Conservation (phyloP, 2,113 vertebrate genomes). For the Aptenodytes patagonicus region DNA sequence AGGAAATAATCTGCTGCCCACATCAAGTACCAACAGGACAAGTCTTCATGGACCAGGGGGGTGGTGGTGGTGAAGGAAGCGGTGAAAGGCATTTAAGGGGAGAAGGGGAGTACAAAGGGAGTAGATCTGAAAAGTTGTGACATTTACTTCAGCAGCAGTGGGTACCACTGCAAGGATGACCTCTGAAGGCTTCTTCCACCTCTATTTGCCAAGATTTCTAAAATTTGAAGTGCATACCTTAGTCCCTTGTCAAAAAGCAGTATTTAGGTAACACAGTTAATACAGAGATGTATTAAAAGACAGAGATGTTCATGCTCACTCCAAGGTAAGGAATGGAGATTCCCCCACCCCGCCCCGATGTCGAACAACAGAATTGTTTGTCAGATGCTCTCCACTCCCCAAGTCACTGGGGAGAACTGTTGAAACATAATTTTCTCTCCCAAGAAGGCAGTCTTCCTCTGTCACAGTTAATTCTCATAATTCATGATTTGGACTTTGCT, state of each 20-base stretch:
- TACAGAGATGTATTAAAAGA: background rate
- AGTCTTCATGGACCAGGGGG: fast-evolving
- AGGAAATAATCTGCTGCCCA: background rate
- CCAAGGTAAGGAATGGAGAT: background rate
- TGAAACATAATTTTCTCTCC: background rate
- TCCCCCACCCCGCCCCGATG: fast-evolving
- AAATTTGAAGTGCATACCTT: background rate
- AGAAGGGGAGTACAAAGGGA: background rate
- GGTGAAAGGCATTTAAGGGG: background rate
- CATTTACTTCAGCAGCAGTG: background rate
- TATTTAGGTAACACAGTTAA: background rate
- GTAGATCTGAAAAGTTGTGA: background rate
- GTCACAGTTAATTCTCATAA: background rate
- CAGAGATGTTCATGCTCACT: background rate
- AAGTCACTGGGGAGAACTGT: background rate
- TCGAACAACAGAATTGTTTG: background rate
- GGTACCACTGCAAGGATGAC: background rate
- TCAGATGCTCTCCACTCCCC: background rate
- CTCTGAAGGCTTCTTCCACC: background rate
- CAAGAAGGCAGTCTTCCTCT: background rate
- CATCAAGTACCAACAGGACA: background rate
- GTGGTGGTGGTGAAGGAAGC: background rate
- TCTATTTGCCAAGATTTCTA: background rate
- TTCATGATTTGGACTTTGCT: background rate
- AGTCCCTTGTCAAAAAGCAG: background rate